Percentiles rank a stretch among this genome's conserved stretches.
These are phyloP conservation scores for Coccyzus lansbergi DNA, from an alignment of 2,797 vertebrate genomes.

Conservation along the genomic window DNA sequence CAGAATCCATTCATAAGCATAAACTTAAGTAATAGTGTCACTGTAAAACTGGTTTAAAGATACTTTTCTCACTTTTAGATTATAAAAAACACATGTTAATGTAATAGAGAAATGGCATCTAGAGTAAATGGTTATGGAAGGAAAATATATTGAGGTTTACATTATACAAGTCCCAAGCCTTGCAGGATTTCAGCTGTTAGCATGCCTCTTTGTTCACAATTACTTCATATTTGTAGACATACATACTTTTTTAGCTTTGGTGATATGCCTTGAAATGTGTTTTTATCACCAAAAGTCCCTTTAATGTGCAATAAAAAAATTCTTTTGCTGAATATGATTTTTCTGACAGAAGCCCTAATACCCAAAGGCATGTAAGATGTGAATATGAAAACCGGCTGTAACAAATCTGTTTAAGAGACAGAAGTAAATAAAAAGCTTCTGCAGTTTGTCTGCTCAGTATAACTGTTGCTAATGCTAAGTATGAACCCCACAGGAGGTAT, in stretches of 20 bases:
- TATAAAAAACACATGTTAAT: not conserved
- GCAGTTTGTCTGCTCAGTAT: not conserved
- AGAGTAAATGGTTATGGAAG: not conserved
- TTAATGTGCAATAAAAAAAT: not conserved
- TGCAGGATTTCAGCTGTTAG: not conserved
- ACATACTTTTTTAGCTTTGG: not conserved
- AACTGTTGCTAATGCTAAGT: not conserved
- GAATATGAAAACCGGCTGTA: not conserved
- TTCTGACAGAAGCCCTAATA: not conserved
- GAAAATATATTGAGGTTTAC: not conserved
- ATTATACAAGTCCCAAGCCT: not conserved
- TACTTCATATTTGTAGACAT: not conserved
- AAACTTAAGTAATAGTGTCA: not conserved
- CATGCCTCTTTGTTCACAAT: not conserved
- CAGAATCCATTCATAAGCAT: not conserved
- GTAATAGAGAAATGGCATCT: not conserved
- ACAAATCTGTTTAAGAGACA: not conserved
- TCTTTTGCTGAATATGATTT: not conserved
- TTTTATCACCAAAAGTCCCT: not conserved
- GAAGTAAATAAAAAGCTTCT: not conserved
- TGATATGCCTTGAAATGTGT: not conserved
- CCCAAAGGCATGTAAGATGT: not conserved
- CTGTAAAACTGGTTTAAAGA: not conserved
- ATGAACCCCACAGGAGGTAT: not conserved
- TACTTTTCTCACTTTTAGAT: not conserved